These are phyloP conservation scores for Helarctos malayanus DNA, from an alignment of 2,797 vertebrate species.

Conservation along the genomic window DNA sequence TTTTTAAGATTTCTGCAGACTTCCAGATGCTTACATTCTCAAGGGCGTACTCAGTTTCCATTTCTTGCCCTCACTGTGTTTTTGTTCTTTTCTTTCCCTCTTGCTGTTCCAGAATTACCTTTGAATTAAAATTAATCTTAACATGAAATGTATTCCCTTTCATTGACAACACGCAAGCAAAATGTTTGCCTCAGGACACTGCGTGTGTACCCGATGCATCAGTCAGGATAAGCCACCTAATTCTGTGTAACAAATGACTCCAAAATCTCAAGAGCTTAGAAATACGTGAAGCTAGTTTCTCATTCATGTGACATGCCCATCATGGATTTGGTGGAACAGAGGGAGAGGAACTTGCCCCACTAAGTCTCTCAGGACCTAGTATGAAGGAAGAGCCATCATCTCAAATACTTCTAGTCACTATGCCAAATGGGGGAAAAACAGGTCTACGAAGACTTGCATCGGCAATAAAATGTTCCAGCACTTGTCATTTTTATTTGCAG, in stretches of 20 bases:
- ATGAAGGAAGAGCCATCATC: not conserved
- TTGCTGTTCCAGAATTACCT: not conserved
- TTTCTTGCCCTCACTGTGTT: not conserved
- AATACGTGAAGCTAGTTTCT: not conserved
- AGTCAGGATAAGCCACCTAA: not conserved
- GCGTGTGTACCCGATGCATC: fast-evolving
- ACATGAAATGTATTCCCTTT: not conserved
- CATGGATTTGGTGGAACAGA: not conserved
- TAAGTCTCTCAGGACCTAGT: not conserved
- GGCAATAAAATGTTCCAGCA: not conserved
- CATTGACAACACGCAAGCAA: not conserved
- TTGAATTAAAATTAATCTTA: not conserved
- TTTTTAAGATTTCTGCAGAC: not conserved
- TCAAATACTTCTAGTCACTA: not conserved
- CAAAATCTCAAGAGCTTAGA: not conserved
- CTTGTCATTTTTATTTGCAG: not conserved
- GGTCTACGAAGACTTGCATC: not conserved
- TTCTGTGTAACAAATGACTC: not conserved
- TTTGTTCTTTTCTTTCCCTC: not conserved
- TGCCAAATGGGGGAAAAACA: not conserved
- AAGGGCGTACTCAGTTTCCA: fast-evolving
- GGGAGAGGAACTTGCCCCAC: not conserved
- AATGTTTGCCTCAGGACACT: not conserved
- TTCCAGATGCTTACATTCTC: not conserved
- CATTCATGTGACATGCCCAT: not conserved